phyloP scores from a whole-genome alignment of 2,888 invertebrate genomes.

The Agonopterix alstromeriana region DNA sequence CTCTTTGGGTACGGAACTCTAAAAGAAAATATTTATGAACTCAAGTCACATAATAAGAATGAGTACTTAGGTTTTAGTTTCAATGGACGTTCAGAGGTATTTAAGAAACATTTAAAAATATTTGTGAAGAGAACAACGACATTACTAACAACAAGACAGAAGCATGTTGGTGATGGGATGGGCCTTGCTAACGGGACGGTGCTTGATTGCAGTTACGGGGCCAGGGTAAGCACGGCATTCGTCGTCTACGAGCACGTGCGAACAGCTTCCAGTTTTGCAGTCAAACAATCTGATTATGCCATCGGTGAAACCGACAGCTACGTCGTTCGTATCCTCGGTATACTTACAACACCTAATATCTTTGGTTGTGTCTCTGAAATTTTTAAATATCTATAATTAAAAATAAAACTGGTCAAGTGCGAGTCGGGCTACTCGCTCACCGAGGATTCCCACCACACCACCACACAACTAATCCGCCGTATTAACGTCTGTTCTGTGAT shows the following conservation, averaged over 20 bases:
- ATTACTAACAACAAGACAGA: constrained; percentile 74
- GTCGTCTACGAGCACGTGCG: constrained; percentile 68
- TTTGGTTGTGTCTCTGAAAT: constrained; percentile 62
- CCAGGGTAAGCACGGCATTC: constrained; percentile 73
- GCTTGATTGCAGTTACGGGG: constrained; percentile 78
- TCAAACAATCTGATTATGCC: constrained; percentile 76
- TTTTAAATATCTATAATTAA: background rate
- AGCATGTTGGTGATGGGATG: constrained; percentile 77
- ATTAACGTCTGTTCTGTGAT: too few species aligned
- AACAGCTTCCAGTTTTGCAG: constrained; percentile 60
- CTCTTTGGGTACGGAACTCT: too few species aligned
- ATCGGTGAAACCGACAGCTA: constrained; percentile 79
- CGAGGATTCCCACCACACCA: too few species aligned
- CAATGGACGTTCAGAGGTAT: too few species aligned
- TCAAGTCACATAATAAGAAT: too few species aligned
- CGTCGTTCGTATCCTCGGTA: constrained; percentile 75
- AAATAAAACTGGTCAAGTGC: too few species aligned
- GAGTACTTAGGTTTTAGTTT: too few species aligned
- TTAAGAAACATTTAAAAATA: too few species aligned
- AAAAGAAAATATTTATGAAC: too few species aligned
- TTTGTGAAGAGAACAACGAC: too few species aligned
- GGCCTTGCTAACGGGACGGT: constrained; percentile 75
- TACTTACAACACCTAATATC: constrained; percentile 78
- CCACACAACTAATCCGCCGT: too few species aligned
- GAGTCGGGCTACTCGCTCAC: too few species aligned